Evolutionary conservation across 2,113 vertebrate species (phyloP).

Genomic region (Psophia crepitans): DNA sequence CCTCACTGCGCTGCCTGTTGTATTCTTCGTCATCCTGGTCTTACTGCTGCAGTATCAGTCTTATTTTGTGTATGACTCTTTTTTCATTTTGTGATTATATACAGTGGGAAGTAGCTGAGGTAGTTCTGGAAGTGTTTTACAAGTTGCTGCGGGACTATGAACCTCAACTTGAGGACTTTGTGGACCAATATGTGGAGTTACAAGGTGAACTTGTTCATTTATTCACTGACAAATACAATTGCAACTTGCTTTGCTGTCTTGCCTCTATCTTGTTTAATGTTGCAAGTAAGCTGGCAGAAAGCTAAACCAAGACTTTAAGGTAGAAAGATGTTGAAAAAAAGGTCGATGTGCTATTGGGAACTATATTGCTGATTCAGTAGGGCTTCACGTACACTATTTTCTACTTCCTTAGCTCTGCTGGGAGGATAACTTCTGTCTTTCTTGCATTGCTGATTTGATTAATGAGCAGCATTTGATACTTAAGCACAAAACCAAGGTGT

Average conservation of each 20-base stretch:
- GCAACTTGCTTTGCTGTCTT: background rate
- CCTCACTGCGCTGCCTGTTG: background rate
- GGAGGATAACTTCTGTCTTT: background rate
- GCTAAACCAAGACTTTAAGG: background rate
- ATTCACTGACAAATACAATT: background rate
- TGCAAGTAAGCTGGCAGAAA: background rate
- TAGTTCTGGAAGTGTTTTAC: constrained; percentile 94
- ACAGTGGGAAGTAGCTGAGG: constrained; percentile 97
- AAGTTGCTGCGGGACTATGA: constrained; percentile 93
- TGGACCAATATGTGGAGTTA: constrained; percentile 91
- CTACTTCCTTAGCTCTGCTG: background rate
- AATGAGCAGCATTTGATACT: background rate
- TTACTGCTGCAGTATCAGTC: background rate
- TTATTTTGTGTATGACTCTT: background rate
- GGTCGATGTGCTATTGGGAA: rapidly evolving
- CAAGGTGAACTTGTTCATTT: constrained; percentile 76
- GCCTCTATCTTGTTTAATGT: background rate
- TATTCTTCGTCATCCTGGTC: background rate
- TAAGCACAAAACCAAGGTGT: background rate
- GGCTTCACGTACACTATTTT: background rate
- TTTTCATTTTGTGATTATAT: constrained; percentile 18
- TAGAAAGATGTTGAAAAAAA: background rate
- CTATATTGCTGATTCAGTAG: background rate
- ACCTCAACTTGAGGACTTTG: constrained; percentile 92
- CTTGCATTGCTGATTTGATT: background rate